These are phyloP conservation scores for Ennomos fuscantarius DNA, from an alignment of 2,888 invertebrate species.

Conservation along the genomic window DNA sequence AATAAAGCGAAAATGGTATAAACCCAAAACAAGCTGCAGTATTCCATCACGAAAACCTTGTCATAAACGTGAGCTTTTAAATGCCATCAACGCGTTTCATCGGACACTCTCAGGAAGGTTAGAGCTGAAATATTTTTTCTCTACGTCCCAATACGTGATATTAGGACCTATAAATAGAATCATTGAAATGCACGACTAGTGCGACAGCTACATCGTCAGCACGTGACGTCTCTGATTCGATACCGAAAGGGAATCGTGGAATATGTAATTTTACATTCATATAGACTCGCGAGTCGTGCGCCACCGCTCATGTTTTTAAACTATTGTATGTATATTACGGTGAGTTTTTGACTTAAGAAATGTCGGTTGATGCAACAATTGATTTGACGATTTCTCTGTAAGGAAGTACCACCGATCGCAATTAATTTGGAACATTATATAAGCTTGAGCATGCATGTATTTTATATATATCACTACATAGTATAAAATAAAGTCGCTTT, in stretches of 20 bases:
- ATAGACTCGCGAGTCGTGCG: conserved; percentile 21
- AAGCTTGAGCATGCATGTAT: too few species aligned
- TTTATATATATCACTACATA: too few species aligned
- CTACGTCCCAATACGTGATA: conserved; percentile 26
- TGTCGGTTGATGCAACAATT: background rate
- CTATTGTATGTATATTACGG: conserved; percentile 12
- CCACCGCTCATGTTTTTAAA: conserved; percentile 26
- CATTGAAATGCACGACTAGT: conserved; percentile 29
- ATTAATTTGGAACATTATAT: too few species aligned
- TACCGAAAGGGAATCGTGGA: conserved; percentile 32
- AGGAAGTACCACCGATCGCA: too few species aligned
- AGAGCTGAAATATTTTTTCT: conserved; percentile 13
- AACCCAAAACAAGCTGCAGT: too few species aligned
- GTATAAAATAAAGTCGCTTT: too few species aligned
- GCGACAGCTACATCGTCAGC: conserved; percentile 27
- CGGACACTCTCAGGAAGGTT: conserved; percentile 7
- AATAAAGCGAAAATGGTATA: too few species aligned
- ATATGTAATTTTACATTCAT: conserved; percentile 30
- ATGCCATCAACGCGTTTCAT: conserved; percentile 13
- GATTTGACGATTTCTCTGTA: conserved; percentile 7
- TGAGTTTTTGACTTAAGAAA: conserved; percentile 3
- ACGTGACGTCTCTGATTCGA: conserved; percentile 21
- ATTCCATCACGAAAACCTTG: too few species aligned
- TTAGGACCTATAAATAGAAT: conserved; percentile 25
- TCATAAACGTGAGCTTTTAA: conserved; percentile 1